Base-by-base conservation (phyloP, 2,888 invertebrate species). In the Heliconius aoede region DNA sequence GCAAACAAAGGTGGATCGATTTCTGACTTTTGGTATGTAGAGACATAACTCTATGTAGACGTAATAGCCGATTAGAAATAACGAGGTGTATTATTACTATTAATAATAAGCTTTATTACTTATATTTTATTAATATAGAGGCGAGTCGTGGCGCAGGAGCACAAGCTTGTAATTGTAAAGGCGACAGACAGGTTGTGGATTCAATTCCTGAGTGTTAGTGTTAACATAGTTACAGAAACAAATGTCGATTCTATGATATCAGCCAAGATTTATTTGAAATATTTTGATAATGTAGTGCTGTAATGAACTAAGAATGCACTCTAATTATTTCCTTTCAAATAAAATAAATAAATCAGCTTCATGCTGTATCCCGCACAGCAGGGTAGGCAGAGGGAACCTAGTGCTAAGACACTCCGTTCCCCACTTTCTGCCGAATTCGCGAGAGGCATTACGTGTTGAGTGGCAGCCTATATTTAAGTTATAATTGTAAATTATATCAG, bases 1-100 rank as follows among this genome's bases (percentile, higher is more conserved):
- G 73, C 64, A 65, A 71, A 74, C 71, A 74, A 77, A 71, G 77
- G 64, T 73, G 71, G 55, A 71, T 77, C 71, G 36, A 75, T 71
- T 75, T 71, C 55, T 75, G 62, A 71, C 62, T 71, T 62, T 51
- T 61, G 36, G 51, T 61, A 60, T 61, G 61, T 51, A 60, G 7
- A 51, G 51, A 69, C 55, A 69, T 60, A 60, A 72, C 26, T 30
- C 26, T 36, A 40, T 61, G 40, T 61, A 26, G 30, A 72, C 26
- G 58, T 55, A 55, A 55, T n/a, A 18, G n/a, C 55, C 55, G 32
- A 55, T 55, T 55, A 55, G 13, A 55, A 21, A n/a, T 51, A 51
- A 69, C n/a, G n/a, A 36, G n/a, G 46, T 8, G 26, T 67, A 46
- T 21, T 28, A 21, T 46, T 46, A 46, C 21, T 46, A 46, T 5